phyloP scores from a whole-genome alignment of 2,888 invertebrate species.

The Netelia fuscicornis region DNA sequence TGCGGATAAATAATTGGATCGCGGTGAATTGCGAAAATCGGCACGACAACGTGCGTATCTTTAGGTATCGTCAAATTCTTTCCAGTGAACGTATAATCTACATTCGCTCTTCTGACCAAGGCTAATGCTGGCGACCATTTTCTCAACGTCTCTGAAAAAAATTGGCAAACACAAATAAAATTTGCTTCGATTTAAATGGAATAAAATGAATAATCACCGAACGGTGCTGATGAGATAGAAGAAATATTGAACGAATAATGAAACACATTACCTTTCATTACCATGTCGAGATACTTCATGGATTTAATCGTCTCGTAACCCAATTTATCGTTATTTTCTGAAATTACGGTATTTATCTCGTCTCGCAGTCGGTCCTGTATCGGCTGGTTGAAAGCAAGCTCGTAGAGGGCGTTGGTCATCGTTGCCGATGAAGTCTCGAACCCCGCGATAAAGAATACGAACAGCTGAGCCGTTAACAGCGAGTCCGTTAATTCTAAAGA shows the following conservation, averaged over 20 bases:
- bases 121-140: constrained; percentile 83
- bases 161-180: constrained; percentile 15
- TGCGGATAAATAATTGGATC: constrained; percentile 69
- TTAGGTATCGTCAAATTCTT: constrained; percentile 64
- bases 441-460: constrained; percentile 78
- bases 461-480: constrained; percentile 75
- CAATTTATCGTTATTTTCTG: constrained; percentile 76
- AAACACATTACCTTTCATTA: constrained; percentile 73
- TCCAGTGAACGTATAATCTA: constrained; percentile 69
- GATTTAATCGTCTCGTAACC: constrained; percentile 82
- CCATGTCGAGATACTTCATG: constrained; percentile 83
- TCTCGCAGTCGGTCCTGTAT: constrained; percentile 82
- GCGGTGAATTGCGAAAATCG: constrained; percentile 67
- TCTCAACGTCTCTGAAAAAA: constrained; percentile 83
- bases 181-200: constrained; percentile 42
- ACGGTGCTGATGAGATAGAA: neutral
- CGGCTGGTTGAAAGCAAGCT: constrained; percentile 83
- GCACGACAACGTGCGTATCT: constrained; percentile 57
- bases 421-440: constrained; percentile 83
- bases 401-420: constrained; percentile 83
- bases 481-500: constrained; percentile 71
- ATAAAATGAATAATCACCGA: neutral
- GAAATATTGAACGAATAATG: neutral
- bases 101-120: constrained; percentile 78
- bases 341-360: constrained; percentile 79